Evolutionary conservation across 2,797 vertebrate species (phyloP).

Genomic region (Arvicola amphibius): DNA sequence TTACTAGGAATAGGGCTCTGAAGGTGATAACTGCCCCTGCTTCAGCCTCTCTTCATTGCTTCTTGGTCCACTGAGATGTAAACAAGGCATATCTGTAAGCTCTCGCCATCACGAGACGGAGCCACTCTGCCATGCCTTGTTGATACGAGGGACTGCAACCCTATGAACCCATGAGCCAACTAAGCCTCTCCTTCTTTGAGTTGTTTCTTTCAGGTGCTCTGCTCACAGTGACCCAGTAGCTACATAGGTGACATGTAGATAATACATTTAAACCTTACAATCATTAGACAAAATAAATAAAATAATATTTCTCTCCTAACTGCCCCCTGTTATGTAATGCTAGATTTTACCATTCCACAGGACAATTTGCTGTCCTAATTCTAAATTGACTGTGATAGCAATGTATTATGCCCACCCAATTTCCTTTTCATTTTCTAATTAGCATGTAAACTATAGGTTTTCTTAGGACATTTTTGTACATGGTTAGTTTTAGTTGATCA

Average conservation of each 20-base stretch:
- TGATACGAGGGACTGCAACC: not conserved
- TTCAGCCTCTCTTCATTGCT: not conserved
- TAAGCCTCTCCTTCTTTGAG: not conserved
- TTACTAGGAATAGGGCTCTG: not conserved
- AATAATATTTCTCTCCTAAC: not conserved
- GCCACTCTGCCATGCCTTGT: not conserved
- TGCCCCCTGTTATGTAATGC: not conserved
- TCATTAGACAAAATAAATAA: not conserved
- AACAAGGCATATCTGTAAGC: not conserved
- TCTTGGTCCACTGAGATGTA: not conserved
- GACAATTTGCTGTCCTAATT: not conserved
- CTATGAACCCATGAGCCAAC: not conserved
- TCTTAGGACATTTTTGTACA: not conserved
- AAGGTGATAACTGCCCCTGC: not conserved
- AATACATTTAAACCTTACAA: conserved; percentile 6
- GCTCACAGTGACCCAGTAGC: not conserved
- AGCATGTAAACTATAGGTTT: not conserved
- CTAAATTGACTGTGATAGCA: not conserved
- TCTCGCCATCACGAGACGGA: too few species aligned
- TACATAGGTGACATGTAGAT: not conserved
- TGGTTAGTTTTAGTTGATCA: not conserved
- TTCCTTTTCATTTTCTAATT: not conserved
- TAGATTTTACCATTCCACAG: not conserved
- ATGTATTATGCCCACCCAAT: not conserved
- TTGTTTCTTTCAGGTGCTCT: not conserved